Evolutionary conservation across 2,797 vertebrate genomes (phyloP), one percentile per base, ranked within the genome.

Genomic region (Labeo calbasu): DNA sequence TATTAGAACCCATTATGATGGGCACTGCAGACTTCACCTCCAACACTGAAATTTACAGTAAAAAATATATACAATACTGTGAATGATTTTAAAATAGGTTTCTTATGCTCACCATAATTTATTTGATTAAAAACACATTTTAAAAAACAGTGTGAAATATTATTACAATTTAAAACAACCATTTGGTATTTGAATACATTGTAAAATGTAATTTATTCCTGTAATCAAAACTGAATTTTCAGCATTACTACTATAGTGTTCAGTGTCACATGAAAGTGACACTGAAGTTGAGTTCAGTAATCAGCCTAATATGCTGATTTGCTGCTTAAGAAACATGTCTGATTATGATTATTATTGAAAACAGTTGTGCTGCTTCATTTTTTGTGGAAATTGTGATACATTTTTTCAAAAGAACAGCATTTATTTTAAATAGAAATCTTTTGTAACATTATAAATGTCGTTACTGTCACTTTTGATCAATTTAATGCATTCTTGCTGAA

Each of bases 1-100:
- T 98, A 89, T 99, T 99, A 86, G 97, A 97, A 0, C 98, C 98
- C 98, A 99, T 99, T 86, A 99, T 96, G 87, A 99, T 96, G 0
- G 98, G 98, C 88, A 99, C 96, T 0, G 97, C 98, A 1, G 95
- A 91, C 85, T 85, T 70, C 11, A 99, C 98, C 0, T 93, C 91
- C 87, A 99, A 76, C 92, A 99, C 98, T 99, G 90, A 6, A 81
- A 83, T 28, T 65, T 12, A 50, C 70, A 50, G 14, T 25, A 1
- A 17, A 50, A 14, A 48, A 48, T 50, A 8, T 8, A 8, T 43
- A 4, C 40, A 43, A 43, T 43, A 43, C 7, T 8, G 40, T 7
- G 8, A 9, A 9, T 43, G 7, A 43, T 9, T 43, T 36, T 36
- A 36, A 36, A 36, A 36, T 36, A 2, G 32, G 32, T 36, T 36